phyloP scores from a whole-genome alignment of 2,113 vertebrate genomes.

The Copsychus sechellarum region DNA sequence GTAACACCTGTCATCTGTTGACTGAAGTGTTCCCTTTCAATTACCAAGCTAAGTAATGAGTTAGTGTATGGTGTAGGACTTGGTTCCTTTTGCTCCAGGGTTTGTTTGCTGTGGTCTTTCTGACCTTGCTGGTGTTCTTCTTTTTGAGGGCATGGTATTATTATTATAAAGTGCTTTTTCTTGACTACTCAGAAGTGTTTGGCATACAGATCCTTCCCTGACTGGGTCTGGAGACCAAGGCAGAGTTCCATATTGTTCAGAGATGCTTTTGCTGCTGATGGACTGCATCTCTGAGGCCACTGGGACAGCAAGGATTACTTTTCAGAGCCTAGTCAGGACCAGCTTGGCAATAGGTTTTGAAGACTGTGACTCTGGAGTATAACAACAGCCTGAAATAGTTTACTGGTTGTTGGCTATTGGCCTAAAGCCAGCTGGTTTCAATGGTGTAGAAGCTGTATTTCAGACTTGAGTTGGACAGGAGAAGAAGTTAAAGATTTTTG shows the following conservation, averaged over 20 bases:
- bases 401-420: neutral
- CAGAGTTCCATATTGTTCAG: neutral
- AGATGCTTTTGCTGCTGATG: neutral
- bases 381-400: conserved; percentile 28
- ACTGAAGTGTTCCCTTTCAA: neutral
- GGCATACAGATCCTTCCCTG: neutral
- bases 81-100: neutral
- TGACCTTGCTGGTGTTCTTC: neutral
- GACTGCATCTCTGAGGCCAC: neutral
- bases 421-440: neutral
- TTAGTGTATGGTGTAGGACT: neutral
- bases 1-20: neutral
- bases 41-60: neutral
- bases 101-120: neutral
- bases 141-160: neutral
- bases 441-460: neutral
- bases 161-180: neutral
- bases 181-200: neutral
- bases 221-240: neutral
- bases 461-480: neutral
- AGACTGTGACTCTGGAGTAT: neutral
- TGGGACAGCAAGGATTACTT: neutral
- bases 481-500: neutral
- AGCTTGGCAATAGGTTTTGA: neutral
- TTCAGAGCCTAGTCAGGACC: neutral